A percentile compares a stretch with the other conserved stretches of the same genome.
Evolutionary conservation across 2,797 vertebrate species (phyloP).

Genomic region (Cynopterus sphinx): DNA sequence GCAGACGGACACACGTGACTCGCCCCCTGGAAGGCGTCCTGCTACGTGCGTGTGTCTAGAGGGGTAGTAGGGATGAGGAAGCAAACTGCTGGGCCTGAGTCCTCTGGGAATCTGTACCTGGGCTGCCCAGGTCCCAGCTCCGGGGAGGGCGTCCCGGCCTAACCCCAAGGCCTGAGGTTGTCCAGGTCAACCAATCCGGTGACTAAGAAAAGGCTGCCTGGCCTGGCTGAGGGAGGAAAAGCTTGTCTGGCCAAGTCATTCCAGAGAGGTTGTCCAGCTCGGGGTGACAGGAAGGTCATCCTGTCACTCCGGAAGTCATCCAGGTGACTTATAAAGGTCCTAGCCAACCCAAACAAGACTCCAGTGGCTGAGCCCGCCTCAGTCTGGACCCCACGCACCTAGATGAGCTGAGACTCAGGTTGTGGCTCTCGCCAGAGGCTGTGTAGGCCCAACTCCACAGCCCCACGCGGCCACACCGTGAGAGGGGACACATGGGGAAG

Average conservation of each 20-base stretch:
- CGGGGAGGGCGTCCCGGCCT: not conserved
- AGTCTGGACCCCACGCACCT: not conserved
- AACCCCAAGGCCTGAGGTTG: not conserved
- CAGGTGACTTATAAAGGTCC: no score
- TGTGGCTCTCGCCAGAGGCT: not conserved
- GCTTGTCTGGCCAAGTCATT: not conserved
- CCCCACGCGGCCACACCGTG: not conserved
- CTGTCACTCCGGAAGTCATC: no score
- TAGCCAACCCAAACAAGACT: not conserved
- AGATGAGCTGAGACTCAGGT: not conserved
- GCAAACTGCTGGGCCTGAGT: not conserved
- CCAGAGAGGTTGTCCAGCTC: no score
- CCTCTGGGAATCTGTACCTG: not conserved
- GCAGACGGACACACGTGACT: not conserved
- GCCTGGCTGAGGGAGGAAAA: not conserved
- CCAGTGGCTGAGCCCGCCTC: not conserved
- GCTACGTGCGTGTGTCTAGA: not conserved
- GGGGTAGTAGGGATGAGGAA: rapidly evolving
- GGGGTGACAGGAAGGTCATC: no score
- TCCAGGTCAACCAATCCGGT: not conserved
- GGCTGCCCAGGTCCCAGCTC: not conserved
- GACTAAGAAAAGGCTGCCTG: not conserved
- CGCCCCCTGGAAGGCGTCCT: constrained; percentile 58
- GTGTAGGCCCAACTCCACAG: not conserved
- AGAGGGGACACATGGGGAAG: not conserved